These are phyloP conservation scores for Cyclophora albipunctata DNA, from an alignment of 2,888 invertebrate genomes.

Conservation along the genomic window DNA sequence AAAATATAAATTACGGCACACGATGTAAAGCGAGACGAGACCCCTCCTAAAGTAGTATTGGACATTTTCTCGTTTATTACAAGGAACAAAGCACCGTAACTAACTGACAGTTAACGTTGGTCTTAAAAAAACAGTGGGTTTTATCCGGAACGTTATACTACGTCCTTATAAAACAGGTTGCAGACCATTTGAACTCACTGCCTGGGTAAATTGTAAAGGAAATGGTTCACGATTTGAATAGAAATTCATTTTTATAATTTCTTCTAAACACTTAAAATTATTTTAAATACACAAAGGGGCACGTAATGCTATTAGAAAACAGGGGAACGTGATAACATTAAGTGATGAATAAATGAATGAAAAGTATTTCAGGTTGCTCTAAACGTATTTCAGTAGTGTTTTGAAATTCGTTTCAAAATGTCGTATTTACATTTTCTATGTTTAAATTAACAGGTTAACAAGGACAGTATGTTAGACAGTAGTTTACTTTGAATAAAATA, in stretches of 20 bases:
- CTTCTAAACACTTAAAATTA: too few species aligned
- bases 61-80: constrained; percentile 10
- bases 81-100: constrained; percentile 20
- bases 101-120: constrained; percentile 28
- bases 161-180: constrained; percentile 46
- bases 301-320: too few species aligned
- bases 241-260: too few species aligned
- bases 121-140: constrained; percentile 33
- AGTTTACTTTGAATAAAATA: too few species aligned
- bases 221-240: constrained; percentile 20
- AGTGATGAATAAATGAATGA: too few species aligned
- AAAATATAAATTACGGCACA: constrained; percentile 7
- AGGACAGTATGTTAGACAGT: too few species aligned
- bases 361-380: neutral
- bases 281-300: too few species aligned
- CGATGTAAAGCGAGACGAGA: constrained; percentile 8
- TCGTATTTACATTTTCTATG: too few species aligned
- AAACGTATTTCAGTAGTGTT: too few species aligned
- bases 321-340: too few species aligned
- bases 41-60: constrained; percentile 11
- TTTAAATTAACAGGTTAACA: too few species aligned
- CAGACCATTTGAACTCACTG: constrained; percentile 45
- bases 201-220: constrained; percentile 40
- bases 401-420: too few species aligned
- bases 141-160: constrained; percentile 34